Evolutionary conservation across 2,113 vertebrate species (phyloP).

Genomic region (Pseudorasbora parva): DNA sequence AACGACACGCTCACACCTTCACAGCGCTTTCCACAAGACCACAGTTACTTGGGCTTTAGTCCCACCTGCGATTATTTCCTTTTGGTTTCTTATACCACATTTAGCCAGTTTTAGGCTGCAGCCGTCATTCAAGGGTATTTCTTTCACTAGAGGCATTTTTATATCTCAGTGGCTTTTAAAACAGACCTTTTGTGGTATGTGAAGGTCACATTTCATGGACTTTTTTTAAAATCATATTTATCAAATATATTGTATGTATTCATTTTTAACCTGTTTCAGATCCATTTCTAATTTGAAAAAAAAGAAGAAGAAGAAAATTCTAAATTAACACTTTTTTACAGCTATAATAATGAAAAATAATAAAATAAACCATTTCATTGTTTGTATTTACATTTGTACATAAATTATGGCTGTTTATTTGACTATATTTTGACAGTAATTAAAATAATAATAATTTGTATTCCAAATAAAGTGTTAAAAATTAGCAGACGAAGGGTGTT

Average conservation of each 20-base stretch:
- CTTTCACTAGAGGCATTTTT: neutral
- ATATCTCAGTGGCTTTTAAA: neutral
- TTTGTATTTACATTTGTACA: neutral
- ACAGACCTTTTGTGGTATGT: neutral
- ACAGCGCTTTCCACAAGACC: neutral
- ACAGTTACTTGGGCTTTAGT: conserved; percentile 8
- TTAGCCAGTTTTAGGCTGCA: neutral
- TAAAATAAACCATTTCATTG: neutral
- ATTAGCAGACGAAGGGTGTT: neutral
- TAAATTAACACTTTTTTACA: neutral
- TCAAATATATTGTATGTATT: neutral
- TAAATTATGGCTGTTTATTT: neutral
- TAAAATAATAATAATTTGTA: neutral
- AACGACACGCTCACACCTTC: conserved; percentile 43
- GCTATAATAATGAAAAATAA: neutral
- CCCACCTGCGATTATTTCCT: neutral
- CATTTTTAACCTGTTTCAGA: neutral
- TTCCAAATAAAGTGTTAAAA: neutral
- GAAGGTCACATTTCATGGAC: neutral
- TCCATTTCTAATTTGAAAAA: neutral
- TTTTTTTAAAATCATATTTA: neutral
- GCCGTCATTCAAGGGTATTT: neutral
- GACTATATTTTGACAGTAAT: neutral
- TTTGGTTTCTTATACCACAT: neutral
- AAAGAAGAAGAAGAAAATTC: too few relatives aligned